A percentile compares a stretch with the other conserved stretches of the same genome.
These are phyloP conservation scores for Spicauda simplicius DNA, from an alignment of 2,888 invertebrate species.

Conservation along the genomic window DNA sequence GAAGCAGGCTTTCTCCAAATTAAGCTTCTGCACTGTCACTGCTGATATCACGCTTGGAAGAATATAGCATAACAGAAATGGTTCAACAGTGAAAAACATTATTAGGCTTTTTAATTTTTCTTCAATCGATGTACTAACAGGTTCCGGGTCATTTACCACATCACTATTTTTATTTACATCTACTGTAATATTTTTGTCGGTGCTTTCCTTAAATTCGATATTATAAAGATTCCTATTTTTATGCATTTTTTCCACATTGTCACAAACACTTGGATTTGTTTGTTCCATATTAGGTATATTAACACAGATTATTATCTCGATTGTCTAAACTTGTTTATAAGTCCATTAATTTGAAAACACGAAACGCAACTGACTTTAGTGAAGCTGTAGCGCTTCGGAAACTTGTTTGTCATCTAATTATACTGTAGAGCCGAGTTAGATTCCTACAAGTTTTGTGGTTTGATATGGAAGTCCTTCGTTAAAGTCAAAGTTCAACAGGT, in stretches of 20 bases:
- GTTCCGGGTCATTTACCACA: conserved; percentile 42
- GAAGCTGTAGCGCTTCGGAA: conserved; percentile 37
- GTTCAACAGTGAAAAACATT: conserved; percentile 86
- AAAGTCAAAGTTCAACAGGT: conserved; percentile 41
- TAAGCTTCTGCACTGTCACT: conserved; percentile 78
- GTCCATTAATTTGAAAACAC: conserved; percentile 56
- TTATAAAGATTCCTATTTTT: not conserved
- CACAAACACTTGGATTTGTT: not conserved
- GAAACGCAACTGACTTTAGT: conserved; percentile 47
- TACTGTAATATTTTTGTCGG: not conserved
- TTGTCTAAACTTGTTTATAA: conserved; percentile 32
- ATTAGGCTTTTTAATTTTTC: conserved; percentile 50
- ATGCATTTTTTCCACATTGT: not conserved
- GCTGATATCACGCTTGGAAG: conserved; percentile 86
- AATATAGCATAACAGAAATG: conserved; percentile 86
- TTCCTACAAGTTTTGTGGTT: conserved; percentile 20
- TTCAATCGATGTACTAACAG: conserved; percentile 39
- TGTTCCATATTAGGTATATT: not conserved
- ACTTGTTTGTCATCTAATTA: conserved; percentile 49
- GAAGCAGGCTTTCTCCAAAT: conserved; percentile 84
- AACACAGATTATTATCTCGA: conserved; percentile 9
- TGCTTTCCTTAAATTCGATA: conserved; percentile 13
- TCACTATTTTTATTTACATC: conserved; percentile 28
- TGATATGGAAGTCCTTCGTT: conserved; percentile 1
- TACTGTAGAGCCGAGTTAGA: conserved; percentile 28